Conservation (phyloP, 53 echinoderm and acorn worm genomes). For the Echinarachnius parma region DNA sequence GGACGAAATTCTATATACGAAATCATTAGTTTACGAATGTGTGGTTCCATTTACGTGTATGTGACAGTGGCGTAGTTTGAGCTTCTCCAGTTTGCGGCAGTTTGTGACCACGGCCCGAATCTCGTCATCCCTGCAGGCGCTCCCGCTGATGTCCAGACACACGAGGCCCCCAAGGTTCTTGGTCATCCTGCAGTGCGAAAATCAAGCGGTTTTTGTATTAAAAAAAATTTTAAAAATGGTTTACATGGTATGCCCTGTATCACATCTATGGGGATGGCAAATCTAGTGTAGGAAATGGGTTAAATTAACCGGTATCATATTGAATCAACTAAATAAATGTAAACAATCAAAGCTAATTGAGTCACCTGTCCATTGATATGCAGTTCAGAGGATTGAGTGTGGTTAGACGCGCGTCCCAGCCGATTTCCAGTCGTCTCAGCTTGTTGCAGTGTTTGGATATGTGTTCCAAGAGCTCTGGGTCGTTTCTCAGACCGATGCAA, state of each 20-base stretch:
- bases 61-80: conserved; percentile 3
- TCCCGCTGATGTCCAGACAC: conserved; percentile 22
- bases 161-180: neutral
- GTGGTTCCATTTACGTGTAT: conserved; percentile 17
- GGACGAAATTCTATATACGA: too few species aligned
- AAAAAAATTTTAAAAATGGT: neutral
- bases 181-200: conserved; percentile 10
- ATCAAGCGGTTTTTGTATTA: neutral
- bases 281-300: neutral
- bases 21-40: too few species aligned
- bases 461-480: conserved; percentile 2
- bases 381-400: conserved; percentile 3
- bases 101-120: conserved; percentile 2
- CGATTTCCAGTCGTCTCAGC: conserved; percentile 25
- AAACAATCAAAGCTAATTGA: neutral
- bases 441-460: conserved; percentile 7
- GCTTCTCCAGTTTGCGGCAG: neutral
- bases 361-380: conserved; percentile 18
- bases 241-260: neutral
- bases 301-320: neutral
- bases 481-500: conserved; percentile 16
- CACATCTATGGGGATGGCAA: too few species aligned
- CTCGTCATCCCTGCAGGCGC: neutral
- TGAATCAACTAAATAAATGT: neutral
- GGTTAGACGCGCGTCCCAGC: neutral